phyloP scores from a whole-genome alignment of 2,888 invertebrate genomes.

The Ennomos erosarius region DNA sequence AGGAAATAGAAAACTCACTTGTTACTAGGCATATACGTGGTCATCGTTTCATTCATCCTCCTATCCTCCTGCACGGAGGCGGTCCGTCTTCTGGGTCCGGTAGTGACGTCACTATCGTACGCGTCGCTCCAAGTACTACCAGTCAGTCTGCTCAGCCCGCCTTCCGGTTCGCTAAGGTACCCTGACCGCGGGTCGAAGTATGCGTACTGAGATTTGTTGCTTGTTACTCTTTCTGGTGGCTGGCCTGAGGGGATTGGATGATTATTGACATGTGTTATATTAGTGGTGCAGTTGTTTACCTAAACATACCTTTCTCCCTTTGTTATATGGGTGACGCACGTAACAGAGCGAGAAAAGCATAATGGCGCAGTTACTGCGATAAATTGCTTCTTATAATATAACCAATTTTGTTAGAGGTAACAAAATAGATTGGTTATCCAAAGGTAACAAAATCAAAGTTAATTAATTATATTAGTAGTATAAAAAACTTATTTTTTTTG shows the following conservation, averaged over 20 bases:
- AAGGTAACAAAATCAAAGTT: too few species aligned
- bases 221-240: conserved; percentile 65
- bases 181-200: conserved; percentile 83
- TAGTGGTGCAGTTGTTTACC: too few species aligned
- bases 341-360: too few species aligned
- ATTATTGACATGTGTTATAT: background rate
- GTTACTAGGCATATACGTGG: conserved; percentile 71
- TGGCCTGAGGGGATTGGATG: conserved; percentile 53
- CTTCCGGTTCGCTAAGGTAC: conserved; percentile 81
- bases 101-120: conserved; percentile 77
- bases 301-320: too few species aligned
- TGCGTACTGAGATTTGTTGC: conserved; percentile 79
- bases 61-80: conserved; percentile 79
- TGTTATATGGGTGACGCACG: too few species aligned
- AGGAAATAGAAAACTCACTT: conserved; percentile 73
- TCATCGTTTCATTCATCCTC: conserved; percentile 61
- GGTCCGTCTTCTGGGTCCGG: conserved; percentile 68
- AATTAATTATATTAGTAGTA: too few species aligned
- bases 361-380: too few species aligned
- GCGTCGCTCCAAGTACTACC: conserved; percentile 75
- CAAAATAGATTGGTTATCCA: too few species aligned
- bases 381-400: too few species aligned
- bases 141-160: conserved; percentile 66
- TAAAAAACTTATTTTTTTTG: too few species aligned
- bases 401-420: too few species aligned